Evolutionary conservation across 2,797 vertebrate species (phyloP).

Genomic region (Cirrhinus mrigala): DNA sequence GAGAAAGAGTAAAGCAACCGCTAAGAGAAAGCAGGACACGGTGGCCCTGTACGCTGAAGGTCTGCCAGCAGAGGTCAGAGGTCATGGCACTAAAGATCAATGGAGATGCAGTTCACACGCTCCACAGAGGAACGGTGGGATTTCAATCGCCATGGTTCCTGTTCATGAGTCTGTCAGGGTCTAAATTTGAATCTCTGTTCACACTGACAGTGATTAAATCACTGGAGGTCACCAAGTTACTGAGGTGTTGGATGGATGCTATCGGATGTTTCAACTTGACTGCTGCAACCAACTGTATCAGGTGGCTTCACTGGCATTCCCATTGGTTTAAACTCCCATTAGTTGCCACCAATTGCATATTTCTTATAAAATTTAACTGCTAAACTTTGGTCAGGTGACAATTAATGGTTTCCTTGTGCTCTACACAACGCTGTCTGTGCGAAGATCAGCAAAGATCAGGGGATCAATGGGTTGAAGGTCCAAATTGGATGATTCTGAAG

Average conservation of each 20-base stretch:
- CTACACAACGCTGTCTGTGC: background rate
- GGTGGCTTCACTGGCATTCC: background rate
- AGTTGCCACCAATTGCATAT: background rate
- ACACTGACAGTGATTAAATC: conserved; percentile 32
- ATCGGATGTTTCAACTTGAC: background rate
- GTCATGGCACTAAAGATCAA: conserved; percentile 51
- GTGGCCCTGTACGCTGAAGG: conserved; percentile 38
- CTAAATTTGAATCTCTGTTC: background rate
- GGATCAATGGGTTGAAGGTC: no score
- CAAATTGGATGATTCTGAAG: no score
- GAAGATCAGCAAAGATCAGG: background rate
- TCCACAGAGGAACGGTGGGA: conserved; percentile 39
- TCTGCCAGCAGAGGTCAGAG: conserved; percentile 50
- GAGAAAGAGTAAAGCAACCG: conserved; percentile 14
- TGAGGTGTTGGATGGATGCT: background rate
- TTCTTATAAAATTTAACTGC: background rate
- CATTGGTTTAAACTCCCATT: background rate
- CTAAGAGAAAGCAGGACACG: conserved; percentile 27
- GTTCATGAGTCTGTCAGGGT: conserved; percentile 19
- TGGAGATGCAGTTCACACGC: conserved; percentile 59
- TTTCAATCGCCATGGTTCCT: conserved; percentile 48
- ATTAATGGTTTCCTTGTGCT: background rate
- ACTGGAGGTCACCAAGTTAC: conserved; percentile 23
- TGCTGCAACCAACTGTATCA: background rate
- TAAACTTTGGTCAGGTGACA: background rate